Evolutionary conservation across 2,888 invertebrate genomes (phyloP).

Genomic region (Caenorhabditis sulstoni): DNA sequence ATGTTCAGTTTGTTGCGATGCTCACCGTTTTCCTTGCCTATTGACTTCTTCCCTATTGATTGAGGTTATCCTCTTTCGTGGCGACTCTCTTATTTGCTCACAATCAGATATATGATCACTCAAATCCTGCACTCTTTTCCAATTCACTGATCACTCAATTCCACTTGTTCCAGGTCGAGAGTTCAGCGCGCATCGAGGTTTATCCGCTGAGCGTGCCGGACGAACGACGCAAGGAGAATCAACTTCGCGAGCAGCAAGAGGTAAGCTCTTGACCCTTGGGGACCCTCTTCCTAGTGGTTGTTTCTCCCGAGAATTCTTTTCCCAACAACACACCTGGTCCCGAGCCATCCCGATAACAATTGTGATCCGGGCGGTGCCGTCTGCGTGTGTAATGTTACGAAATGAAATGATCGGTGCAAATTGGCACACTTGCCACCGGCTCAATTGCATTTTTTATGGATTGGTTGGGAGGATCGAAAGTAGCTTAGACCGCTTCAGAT

Average conservation of each 20-base stretch:
- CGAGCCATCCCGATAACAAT: slow-evolving; percentile 20
- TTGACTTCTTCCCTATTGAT: slow-evolving; percentile 2
- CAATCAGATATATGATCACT: slow-evolving; percentile 30
- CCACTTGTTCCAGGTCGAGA: slow-evolving; percentile 74
- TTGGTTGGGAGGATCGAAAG: background rate
- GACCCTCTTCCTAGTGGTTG: background rate
- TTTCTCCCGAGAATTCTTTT: slow-evolving; percentile 8
- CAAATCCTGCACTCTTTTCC: background rate
- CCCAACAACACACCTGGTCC: slow-evolving; percentile 23
- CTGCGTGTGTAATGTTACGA: slow-evolving; percentile 48
- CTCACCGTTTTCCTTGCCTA: background rate
- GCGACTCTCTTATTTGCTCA: slow-evolving; percentile 31
- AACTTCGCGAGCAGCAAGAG: slow-evolving; percentile 63
- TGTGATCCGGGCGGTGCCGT: slow-evolving; percentile 1
- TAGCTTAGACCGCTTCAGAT: no score
- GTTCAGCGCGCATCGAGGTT: slow-evolving; percentile 79
- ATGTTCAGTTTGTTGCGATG: no score
- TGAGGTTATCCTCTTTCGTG: slow-evolving; percentile 16
- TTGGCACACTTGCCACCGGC: slow-evolving; percentile 15
- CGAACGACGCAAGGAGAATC: slow-evolving; percentile 64
- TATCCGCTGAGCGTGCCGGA: slow-evolving; percentile 76
- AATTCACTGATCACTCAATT: background rate
- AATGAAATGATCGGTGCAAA: slow-evolving; percentile 49
- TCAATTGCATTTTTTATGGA: slow-evolving; percentile 5
- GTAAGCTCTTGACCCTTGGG: slow-evolving; percentile 19